phyloP scores from a whole-genome alignment of 2,113 vertebrate genomes.

The Callopanchax toddi region DNA sequence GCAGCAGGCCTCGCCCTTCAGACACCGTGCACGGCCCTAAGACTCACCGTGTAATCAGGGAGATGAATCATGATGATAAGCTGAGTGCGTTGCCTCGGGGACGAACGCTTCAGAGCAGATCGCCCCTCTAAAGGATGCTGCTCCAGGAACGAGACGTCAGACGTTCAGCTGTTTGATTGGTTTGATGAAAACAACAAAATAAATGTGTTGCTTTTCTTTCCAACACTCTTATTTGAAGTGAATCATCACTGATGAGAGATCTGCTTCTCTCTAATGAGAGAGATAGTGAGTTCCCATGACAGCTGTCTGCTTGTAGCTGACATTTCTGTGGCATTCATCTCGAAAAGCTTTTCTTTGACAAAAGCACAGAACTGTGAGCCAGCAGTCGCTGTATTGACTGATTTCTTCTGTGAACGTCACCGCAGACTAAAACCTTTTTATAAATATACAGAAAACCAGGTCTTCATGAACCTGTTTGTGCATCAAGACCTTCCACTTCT shows the following conservation, averaged over 20 bases:
- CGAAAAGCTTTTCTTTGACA: too few relatives aligned
- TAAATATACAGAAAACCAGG: neutral
- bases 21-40: conserved; percentile 20
- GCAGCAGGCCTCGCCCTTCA: conserved; percentile 37
- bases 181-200: neutral
- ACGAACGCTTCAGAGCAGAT: conserved; percentile 29
- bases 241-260: conserved; percentile 7
- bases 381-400: neutral
- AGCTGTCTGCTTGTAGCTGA: conserved; percentile 41
- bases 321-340: too few relatives aligned
- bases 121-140: conserved; percentile 28
- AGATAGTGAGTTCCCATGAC: conserved; percentile 52
- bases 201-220: neutral
- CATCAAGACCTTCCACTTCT: neutral
- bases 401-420: neutral
- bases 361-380: neutral
- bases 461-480: neutral
- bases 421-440: neutral
- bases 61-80: conserved; percentile 64
- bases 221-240: neutral
- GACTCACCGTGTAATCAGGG: conserved; percentile 40
- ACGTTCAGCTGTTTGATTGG: neutral
- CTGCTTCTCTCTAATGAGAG: too few relatives aligned
- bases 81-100: conserved; percentile 46
- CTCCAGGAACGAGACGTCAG: conserved; percentile 25